These are phyloP conservation scores for rabbit (Oryctolagus cuniculus) DNA, from an alignment of 2,113 vertebrate species.

Conservation along the genomic window mOryCun1.1 NC_091438.1:118216501-118217000, in stretches of 20 bases:
- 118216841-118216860: background rate
- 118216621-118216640: background rate
- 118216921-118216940: background rate
- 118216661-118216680: slow-evolving; percentile 1
- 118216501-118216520: background rate
- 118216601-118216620: background rate
- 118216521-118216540: background rate
- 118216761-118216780: background rate
- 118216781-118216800: background rate
- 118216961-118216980: too few species aligned
- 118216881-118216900: background rate
- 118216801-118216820: background rate
- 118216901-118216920: background rate
- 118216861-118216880: background rate
- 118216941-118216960: too few species aligned
- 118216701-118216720: background rate
- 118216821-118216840: background rate
- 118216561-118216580: background rate
- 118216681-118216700: background rate
- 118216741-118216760: background rate
- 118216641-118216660: background rate
- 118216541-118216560: background rate
- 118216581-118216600: background rate
- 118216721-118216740: background rate
- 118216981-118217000: too few species aligned